Conservation (phyloP, 2,797 vertebrate genomes). For the Pseudochirops corinnae region DNA sequence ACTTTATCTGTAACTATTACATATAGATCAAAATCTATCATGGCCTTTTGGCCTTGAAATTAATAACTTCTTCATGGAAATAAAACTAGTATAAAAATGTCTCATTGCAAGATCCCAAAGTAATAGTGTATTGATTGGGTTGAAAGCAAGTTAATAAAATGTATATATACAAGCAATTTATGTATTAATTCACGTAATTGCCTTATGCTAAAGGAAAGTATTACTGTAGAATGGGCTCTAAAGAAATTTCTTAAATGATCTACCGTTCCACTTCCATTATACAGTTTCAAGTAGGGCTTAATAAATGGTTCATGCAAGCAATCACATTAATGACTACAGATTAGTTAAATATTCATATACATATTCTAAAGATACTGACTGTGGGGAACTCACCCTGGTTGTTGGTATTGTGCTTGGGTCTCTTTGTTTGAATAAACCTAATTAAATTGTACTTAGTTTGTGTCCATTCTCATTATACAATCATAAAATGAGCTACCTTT, state of each 20-base stretch:
- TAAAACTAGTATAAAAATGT: neutral
- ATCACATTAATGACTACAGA: conserved; percentile 35
- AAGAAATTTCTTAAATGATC: neutral
- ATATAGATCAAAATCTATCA: conserved; percentile 13
- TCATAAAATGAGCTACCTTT: conserved; percentile 11
- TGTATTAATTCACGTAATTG: neutral
- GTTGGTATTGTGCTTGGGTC: neutral
- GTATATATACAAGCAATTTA: neutral
- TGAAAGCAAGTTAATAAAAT: neutral
- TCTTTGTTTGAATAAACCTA: conserved; percentile 37
- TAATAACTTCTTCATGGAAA: conserved; percentile 3
- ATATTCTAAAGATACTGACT: conserved; percentile 18
- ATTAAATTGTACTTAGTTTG: conserved; percentile 20
- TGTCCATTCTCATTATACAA: conserved; percentile 8
- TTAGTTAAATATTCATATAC: neutral
- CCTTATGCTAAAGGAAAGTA: neutral
- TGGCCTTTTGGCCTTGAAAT: neutral
- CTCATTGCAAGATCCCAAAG: neutral
- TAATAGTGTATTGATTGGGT: neutral
- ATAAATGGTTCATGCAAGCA: neutral
- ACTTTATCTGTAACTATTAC: neutral
- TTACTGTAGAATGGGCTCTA: conserved; percentile 8
- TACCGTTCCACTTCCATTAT: neutral
- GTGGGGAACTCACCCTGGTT: neutral
- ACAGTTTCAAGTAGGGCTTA: neutral